Evolutionary conservation across 2,113 vertebrate genomes (phyloP).

Genomic region (Mirounga angustirostris): DNA sequence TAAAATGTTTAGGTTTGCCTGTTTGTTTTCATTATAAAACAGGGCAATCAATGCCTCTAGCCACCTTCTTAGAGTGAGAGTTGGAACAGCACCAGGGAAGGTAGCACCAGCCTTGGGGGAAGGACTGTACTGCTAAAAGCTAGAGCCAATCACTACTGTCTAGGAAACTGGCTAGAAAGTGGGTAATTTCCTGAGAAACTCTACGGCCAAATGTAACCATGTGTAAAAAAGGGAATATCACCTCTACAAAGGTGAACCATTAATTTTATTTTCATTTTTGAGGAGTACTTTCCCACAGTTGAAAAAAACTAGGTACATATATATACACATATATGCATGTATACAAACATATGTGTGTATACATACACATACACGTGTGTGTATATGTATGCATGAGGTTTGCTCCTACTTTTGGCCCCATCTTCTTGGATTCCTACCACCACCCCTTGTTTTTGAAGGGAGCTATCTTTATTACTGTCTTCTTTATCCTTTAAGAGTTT

Average conservation of each 20-base stretch:
- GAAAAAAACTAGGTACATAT: not conserved
- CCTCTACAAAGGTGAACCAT: not conserved
- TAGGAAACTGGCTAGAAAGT: not conserved
- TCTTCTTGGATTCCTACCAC: not conserved
- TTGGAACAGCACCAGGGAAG: not conserved
- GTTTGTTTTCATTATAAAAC: conserved; percentile 4
- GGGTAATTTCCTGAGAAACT: not conserved
- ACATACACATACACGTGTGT: not conserved
- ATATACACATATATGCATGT: not conserved
- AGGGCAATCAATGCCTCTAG: not conserved
- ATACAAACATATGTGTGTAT: not conserved
- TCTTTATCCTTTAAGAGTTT: not conserved
- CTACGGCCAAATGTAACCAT: not conserved
- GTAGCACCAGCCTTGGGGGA: not conserved
- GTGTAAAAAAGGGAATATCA: not conserved
- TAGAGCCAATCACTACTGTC: not conserved
- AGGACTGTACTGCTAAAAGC: not conserved
- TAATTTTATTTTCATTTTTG: not conserved
- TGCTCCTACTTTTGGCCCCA: not conserved
- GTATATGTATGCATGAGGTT: not conserved
- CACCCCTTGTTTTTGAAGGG: not conserved
- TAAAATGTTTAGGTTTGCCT: not conserved
- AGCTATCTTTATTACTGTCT: not conserved
- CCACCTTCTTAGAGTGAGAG: not conserved
- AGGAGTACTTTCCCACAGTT: not conserved